A percentile compares a stretch with the other conserved stretches of the same genome.
Conservation (phyloP, 2,888 invertebrate genomes). For the Tetragnatha montana region DNA sequence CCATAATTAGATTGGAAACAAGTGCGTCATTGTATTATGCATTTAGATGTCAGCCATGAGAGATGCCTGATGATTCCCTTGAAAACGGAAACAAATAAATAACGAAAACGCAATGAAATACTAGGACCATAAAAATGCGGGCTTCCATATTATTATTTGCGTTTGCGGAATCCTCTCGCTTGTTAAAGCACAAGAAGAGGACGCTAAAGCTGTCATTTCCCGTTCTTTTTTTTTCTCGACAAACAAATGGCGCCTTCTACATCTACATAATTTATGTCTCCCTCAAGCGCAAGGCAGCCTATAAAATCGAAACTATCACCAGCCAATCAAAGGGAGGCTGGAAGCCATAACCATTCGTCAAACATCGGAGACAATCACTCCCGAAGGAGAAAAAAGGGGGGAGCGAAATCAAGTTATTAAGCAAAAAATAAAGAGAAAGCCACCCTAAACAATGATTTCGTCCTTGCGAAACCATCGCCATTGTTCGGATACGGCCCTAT, state of each 20-base stretch:
- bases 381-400: slow-evolving; percentile 29
- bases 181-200: slow-evolving; percentile 48
- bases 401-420: slow-evolving; percentile 62
- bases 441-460: slow-evolving; percentile 67
- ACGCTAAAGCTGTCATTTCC: slow-evolving; percentile 54
- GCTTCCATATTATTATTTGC: slow-evolving; percentile 39
- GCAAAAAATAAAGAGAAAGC: slow-evolving; percentile 43
- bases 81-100: slow-evolving; percentile 43
- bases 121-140: slow-evolving; percentile 52
- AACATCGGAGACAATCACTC: slow-evolving; percentile 69
- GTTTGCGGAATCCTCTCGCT: slow-evolving; percentile 31
- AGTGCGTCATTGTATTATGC: slow-evolving; percentile 29
- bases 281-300: slow-evolving; percentile 60
- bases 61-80: slow-evolving; percentile 24
- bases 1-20: slow-evolving; percentile 29
- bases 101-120: slow-evolving; percentile 51
- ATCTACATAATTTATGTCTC: slow-evolving; percentile 70
- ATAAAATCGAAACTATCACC: slow-evolving; percentile 69
- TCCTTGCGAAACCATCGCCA: slow-evolving; percentile 62
- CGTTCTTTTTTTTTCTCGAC: slow-evolving; percentile 15
- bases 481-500: slow-evolving; percentile 67
- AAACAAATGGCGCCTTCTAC: slow-evolving; percentile 46
- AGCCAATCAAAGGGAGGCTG: slow-evolving; percentile 58
- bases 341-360: slow-evolving; percentile 69
- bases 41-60: slow-evolving; percentile 26